Evolutionary conservation across 2,797 vertebrate genomes (phyloP).

Genomic region (Malacoraja senta): DNA sequence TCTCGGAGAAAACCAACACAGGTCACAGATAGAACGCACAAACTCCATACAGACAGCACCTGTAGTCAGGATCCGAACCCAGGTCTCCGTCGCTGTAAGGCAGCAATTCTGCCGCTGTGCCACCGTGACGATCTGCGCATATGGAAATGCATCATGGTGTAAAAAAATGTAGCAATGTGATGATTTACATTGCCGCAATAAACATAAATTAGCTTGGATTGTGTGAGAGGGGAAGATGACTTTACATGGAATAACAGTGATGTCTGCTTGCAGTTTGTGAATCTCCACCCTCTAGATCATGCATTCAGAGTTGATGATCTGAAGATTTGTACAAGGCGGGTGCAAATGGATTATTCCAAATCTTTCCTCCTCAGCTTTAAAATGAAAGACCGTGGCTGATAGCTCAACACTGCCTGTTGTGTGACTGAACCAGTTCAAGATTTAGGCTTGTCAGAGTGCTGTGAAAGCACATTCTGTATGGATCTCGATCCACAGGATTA

Average conservation of each 20-base stretch:
- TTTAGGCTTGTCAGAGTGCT: background rate
- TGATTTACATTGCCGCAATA: background rate
- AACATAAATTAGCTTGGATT: background rate
- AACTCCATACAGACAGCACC: no score
- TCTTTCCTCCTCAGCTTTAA: background rate
- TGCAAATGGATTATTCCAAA: constrained; percentile 19
- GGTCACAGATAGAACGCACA: no score
- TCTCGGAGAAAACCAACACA: no score
- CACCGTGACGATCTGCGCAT: background rate
- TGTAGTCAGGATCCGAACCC: no score
- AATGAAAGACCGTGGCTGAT: background rate
- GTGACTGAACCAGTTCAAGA: constrained; percentile 2
- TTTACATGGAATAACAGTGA: background rate
- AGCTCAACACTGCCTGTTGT: constrained; percentile 2
- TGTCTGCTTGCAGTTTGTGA: constrained; percentile 5
- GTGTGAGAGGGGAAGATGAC: background rate
- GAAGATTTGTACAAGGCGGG: constrained; percentile 2
- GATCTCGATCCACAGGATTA: background rate
- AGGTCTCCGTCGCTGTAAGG: no score
- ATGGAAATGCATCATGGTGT: background rate
- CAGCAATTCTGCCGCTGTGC: no score
- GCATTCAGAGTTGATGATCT: background rate
- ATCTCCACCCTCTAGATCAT: background rate
- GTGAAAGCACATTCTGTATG: constrained; percentile 24
- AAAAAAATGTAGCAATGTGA: background rate